Evolutionary conservation across 1,140 invertebrate genomes (phyloP), one percentile per base, ranked within the genome.

Genomic region (Saccostrea glomerata): DNA sequence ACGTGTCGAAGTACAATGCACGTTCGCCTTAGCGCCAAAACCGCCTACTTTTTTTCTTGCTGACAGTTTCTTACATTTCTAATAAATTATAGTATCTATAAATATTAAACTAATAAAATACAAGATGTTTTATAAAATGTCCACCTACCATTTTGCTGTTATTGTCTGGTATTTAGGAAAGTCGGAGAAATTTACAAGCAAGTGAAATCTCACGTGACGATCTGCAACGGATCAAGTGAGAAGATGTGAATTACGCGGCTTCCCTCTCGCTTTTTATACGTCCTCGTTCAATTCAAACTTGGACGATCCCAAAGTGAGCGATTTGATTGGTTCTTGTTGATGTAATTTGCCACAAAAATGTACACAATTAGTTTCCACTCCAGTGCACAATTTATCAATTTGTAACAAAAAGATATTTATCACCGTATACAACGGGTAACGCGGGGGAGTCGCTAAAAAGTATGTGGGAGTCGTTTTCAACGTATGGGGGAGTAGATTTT

Each of bases 91-190:
- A 20, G 13, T 82, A 15, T 82, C 6, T 7, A 7, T 23, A 9
- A 82, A 30, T 25, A 20, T 20, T 5, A 17, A 30, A 82, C 40
- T 23, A 82, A 11, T 36, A 12, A 82, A 20, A 84, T 25, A 20
- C n/a, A 7, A 54, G 47, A 15, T 82, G 23, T 47, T 30, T 77
- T 23, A 82, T 23, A 82, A 4, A 54, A 40, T 54, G 6, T n/a
- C 7, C 20, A 83, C 82, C 47, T 84, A 84, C 82, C 82, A 84
- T 84, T 55, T 84, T 84, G 40, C 12, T 23, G 40, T 54, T 56
- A 0, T 7, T 15, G 12, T 36, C 4, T 11, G 23, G 60, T 66
- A n/a, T 23, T 23, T n/a, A 17, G 20, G 60, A 23, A n/a, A 23
- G 23, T 9, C 60, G 60, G 23, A 23, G 23, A 66, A 66, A 66